Conservation (phyloP, 53 echinoderm and acorn worm genomes). For the Actinopyga echinites region DNA sequence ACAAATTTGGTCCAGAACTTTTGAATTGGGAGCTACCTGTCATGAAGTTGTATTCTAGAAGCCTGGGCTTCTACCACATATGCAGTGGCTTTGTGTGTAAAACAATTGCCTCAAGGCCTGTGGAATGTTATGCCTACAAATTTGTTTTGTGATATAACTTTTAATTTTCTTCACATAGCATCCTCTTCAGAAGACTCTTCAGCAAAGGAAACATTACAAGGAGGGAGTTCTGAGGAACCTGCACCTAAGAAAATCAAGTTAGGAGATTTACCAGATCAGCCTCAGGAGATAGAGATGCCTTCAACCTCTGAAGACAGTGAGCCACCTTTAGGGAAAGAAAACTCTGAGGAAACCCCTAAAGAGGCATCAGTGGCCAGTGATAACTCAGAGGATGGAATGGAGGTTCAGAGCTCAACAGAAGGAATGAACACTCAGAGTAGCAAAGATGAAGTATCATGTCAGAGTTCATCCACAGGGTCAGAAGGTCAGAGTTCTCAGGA, state of each 20-base stretch:
- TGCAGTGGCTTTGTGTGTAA: too few relatives aligned
- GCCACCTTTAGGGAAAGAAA: conserved; percentile 8
- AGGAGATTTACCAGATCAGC: conserved; percentile 13
- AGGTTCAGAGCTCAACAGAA: conserved; percentile 18
- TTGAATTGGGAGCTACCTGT: too few relatives aligned
- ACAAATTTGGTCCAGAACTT: too few relatives aligned
- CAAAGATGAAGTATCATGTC: conserved; percentile 9
- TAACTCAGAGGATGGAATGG: neutral
- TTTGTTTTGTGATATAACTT: neutral
- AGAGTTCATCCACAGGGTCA: conserved; percentile 49
- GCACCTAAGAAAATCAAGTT: conserved; percentile 6
- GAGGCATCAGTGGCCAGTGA: neutral
- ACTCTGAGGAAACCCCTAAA: neutral
- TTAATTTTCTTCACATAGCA: neutral
- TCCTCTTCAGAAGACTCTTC: conserved; percentile 1
- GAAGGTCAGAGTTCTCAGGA: conserved; percentile 42
- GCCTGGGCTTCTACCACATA: too few relatives aligned
- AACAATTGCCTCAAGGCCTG: too few relatives aligned
- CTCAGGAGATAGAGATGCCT: neutral
- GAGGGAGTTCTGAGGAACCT: conserved; percentile 11
- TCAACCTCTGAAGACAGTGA: conserved; percentile 20
- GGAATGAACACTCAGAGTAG: conserved; percentile 39
- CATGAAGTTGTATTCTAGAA: too few relatives aligned
- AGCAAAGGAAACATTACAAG: neutral
- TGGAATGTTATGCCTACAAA: too few relatives aligned